Base-by-base conservation (phyloP, 2,888 invertebrate species). In the Priocnemis perturbator region DNA sequence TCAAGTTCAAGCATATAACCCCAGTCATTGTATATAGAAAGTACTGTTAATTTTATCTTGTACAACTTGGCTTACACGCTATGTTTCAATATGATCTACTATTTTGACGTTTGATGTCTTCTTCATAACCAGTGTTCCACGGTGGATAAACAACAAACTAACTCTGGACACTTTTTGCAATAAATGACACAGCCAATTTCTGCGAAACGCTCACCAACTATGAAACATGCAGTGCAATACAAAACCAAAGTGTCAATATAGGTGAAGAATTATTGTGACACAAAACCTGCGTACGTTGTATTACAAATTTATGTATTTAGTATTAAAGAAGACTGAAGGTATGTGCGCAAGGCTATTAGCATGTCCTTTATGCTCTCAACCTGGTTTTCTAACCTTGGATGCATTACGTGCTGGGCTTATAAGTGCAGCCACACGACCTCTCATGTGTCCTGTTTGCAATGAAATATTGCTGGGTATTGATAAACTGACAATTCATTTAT, bases 401-500 rank as follows among this genome's bases (percentile, higher is more conserved):
- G 90, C 93, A 17, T 89, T 96, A 76, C 91, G 94, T 85, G 91
- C 93, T 67, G 93, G 93, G 79, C 90, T 96, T 63, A 94, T 96
- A 71, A 92, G 92, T 83, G 94, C 94, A 50, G 94, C 95, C 17
- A 95, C 94, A 58, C 93, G 94, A 72, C 93, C 93, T 73, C 90
- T 96, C 78, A 87, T 91, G 63, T 96, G 96, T 86, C 96, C 96
- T 15, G 93, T 96, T 71, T 96, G 96, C 86, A 92, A 93, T 82
- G 95, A 95, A 83, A 90, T 93, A 78, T 90, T 96, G 20, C 89
- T 92, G 73, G 96, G 96, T 0, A 91, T 96, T 75, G 96, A 96
- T 87, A 96, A 96, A 90, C 90, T 96, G 60, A 96, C 96, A 0
- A 95, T 96, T 83, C 96, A 96, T 89, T 90, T 96, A 76, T 95